Base-by-base conservation (phyloP, 2,113 vertebrate species). In the Octodon degus region DNA sequence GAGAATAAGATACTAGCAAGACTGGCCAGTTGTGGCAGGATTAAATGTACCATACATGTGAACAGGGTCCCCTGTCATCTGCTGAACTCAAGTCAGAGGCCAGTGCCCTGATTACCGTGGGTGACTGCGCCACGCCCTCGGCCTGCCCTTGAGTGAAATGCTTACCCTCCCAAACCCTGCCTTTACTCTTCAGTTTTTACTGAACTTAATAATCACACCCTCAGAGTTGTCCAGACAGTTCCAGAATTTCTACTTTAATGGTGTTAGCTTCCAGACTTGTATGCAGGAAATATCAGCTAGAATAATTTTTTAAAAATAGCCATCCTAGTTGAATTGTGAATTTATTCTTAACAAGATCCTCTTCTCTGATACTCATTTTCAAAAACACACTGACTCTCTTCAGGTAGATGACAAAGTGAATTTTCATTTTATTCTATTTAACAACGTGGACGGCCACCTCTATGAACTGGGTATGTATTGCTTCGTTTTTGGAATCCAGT, bases 391-490 rank as follows among this genome's bases (percentile, higher is more conserved):
- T 92, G 53, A 50, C 60, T 97, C 60, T 97, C 79, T 53, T 85
- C 97, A 99, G 99, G 99, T 98, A 76, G 99, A 99, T 80, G 99
- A 99, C 98, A 98, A 99, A 34, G 97, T 99, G 97, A 99, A 99
- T 97, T 99, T 99, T 96, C 99, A 99, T 96, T 99, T 99, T 91
- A 99, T 99, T 97, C 98, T 99, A 65, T 99, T 99, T 96, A 98
- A 99, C 97, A 99, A 99, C 13, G 98, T 99, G 90, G 99, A 99
- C 60, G 99, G 99, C 94, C 98, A 99, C 1, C 99, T 99, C 50
- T 99, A 99, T 98, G 99, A 99, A 97, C 95, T 99, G 83, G 99
- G 99, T 99, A 98, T 95, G 99, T 93, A 62, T 68, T 0, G 1
- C 16, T 88, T 34, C 30, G 0, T 34, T 86, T 95, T 43, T 72